These are phyloP conservation scores for Pseudomyrmex flavicornis DNA, from an alignment of 1,140 invertebrate genomes.

Conservation along the genomic window DNA sequence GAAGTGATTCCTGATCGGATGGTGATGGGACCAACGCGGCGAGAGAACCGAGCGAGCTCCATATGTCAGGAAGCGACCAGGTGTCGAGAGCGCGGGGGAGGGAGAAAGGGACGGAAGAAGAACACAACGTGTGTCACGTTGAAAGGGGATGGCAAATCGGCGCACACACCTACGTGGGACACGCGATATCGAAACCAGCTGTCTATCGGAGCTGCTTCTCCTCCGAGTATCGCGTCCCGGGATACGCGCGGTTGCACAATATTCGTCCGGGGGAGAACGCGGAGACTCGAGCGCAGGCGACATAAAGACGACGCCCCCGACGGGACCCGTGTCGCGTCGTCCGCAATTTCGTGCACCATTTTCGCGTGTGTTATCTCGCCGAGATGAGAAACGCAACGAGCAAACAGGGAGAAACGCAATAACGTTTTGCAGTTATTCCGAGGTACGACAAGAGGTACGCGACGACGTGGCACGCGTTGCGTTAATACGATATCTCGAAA, in stretches of 20 bases:
- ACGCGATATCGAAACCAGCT: constrained; percentile 77
- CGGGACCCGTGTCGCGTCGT: not conserved
- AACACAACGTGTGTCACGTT: constrained; percentile 10
- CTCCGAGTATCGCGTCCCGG: constrained; percentile 57
- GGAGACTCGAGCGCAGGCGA: constrained; percentile 14
- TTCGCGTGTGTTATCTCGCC: constrained; percentile 41
- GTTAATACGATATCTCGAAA: not conserved
- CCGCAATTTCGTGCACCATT: constrained; percentile 17
- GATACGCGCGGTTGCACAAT: not conserved
- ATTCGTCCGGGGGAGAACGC: not conserved
- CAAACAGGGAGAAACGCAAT: constrained; percentile 10
- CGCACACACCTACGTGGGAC: constrained; percentile 65
- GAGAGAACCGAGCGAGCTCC: constrained; percentile 47
- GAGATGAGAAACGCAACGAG: constrained; percentile 22
- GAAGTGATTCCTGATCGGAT: constrained; percentile 70
- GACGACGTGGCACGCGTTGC: constrained; percentile 6
- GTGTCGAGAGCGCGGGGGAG: constrained; percentile 68
- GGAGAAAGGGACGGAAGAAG: not conserved
- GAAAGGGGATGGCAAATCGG: not conserved
- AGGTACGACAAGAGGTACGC: constrained; percentile 23
- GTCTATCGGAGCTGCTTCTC: constrained; percentile 65
- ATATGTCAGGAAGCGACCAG: constrained; percentile 79
- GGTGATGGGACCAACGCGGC: constrained; percentile 51
- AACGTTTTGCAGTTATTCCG: constrained; percentile 34
- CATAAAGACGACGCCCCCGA: constrained; percentile 20